Evolutionary conservation across 2,797 vertebrate species (phyloP), one percentile per base, ranked within the genome.

Genomic region (Onychomys leucogaster): DNA sequence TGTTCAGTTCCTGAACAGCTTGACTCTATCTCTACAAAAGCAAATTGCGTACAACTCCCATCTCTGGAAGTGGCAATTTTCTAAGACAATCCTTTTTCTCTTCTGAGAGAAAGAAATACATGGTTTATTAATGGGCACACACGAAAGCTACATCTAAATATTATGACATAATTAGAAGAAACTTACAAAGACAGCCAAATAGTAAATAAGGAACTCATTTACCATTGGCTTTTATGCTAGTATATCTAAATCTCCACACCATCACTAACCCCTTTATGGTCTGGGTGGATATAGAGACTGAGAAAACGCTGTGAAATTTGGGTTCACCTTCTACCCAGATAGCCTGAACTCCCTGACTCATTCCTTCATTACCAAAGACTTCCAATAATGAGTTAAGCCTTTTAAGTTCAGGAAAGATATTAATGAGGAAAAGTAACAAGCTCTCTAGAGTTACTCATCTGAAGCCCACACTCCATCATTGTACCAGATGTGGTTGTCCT

Each of bases 131-230:
- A 85, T 75, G 19, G 85, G 4, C 55, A 65, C 90, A 85, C 43
- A 89, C 89, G 77, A 82, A 97, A 55, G 32, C 34, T 49, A 61
- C 57, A 77, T 88, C 37, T 93, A 87, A 95, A 94, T 80, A 4
- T 91, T 91, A 65, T 34, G 80, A 91, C 80, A 90, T 43, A 83
- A 77, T 81, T 55, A 61, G 14, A 94, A 94, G 80, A 96, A 89
- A 88, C 11, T 78, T 75, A 41, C 13, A 88, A 91, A 75, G 46
- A 59, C 19, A 78, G 34, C 81, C 61, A 94, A 90, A 92, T 76
- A 57, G 27, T 73, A 90, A 76, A 63, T 32, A 41, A 89, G 23
- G 57, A 83, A 21, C 65, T n/a, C 63, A 55, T n/a, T 86, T 34
- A 11, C 55, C 11, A 61, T 27, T 83, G 46, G 14, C 34, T 69